phyloP scores from a whole-genome alignment of 2,888 invertebrate species.

The Geotrupes spiniger region DNA sequence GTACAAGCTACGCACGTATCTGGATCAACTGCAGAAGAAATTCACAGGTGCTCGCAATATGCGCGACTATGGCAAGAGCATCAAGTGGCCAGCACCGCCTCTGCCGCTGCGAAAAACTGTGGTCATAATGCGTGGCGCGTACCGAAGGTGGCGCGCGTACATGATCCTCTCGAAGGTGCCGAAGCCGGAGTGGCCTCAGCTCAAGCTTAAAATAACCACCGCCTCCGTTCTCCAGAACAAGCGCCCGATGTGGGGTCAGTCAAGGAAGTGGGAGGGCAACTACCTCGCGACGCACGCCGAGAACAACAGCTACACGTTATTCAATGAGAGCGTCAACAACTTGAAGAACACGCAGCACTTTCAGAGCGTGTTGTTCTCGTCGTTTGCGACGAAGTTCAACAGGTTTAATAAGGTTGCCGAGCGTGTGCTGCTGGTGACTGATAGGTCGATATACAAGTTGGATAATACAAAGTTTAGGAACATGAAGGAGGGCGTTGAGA shows the following conservation, averaged over 20 bases:
- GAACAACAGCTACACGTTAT: conserved; percentile 64
- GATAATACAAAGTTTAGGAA: conserved; percentile 83
- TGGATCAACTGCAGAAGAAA: conserved; percentile 60
- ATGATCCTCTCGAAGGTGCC: conserved; percentile 82
- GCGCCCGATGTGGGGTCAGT: conserved; percentile 70
- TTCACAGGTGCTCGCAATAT: conserved; percentile 64
- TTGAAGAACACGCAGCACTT: conserved; percentile 68
- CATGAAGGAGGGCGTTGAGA: conserved; percentile 69
- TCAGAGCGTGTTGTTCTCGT: conserved; percentile 62
- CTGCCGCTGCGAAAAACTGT: conserved; percentile 64
- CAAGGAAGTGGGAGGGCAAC: conserved; percentile 80
- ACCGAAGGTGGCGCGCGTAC: conserved; percentile 83
- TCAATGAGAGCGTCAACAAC: conserved; percentile 65
- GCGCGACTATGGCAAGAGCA: conserved; percentile 73
- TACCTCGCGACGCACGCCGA: conserved; percentile 69
- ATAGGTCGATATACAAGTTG: conserved; percentile 80
- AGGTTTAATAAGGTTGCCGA: conserved; percentile 67
- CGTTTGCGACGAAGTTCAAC: conserved; percentile 68
- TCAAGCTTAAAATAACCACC: conserved; percentile 76
- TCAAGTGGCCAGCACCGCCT: conserved; percentile 81
- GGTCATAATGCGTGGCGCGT: conserved; percentile 60
- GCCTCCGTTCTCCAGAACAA: conserved; percentile 69
- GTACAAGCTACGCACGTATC: conserved; percentile 73
- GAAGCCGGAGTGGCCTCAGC: conserved; percentile 81
- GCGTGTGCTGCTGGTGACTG: conserved; percentile 85